Evolutionary conservation across 2,888 invertebrate species (phyloP), one percentile per base, ranked within the genome.

Genomic region (Cephus spinipes): DNA sequence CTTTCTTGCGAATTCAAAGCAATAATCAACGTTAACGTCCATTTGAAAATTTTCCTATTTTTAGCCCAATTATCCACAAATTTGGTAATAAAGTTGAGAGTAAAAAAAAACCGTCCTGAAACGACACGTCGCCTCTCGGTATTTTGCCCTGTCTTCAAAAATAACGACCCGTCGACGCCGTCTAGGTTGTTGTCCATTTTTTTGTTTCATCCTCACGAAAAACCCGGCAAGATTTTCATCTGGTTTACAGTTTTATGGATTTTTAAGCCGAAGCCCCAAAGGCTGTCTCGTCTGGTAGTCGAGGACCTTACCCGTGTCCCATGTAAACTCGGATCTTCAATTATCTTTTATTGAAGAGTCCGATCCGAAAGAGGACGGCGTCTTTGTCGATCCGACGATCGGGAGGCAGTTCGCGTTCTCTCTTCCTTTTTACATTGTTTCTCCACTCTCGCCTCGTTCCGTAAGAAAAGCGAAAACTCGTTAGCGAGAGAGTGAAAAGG

Each of bases 181-280:
- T 74, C 74, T 74, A 36, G 34, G 33, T 9, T 74, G 36, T 74
- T n/a, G 30, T 12, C 30, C 35, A 33, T 74, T 74, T 34, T 69
- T 55, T 9, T 55, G 9, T 15, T 55, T 55, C 55, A 55, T 23
- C 55, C 55, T 55, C 1, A 55, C 55, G 23, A 55, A 55, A 55
- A 55, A 55, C 78, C 69, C 78, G 75, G 33, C 75, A 75, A 74
- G 75, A 78, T 78, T 78, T 78, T 78, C 78, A 78, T 73, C 78
- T 78, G 76, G 69, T 78, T 73, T 78, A 78, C 78, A 73, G 75
- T 78, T 78, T 78, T 78, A 78, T 78, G 78, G 78, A 78, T 78
- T 78, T 76, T 73, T 75, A 74, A 74, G 69, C 77, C 77, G 68
- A 55, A 71, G 75, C 15, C 69, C 76, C 75, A 12, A 30, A 36